Conservation (phyloP, 2,797 vertebrate species). For the Manis crassicaudata region DNA sequence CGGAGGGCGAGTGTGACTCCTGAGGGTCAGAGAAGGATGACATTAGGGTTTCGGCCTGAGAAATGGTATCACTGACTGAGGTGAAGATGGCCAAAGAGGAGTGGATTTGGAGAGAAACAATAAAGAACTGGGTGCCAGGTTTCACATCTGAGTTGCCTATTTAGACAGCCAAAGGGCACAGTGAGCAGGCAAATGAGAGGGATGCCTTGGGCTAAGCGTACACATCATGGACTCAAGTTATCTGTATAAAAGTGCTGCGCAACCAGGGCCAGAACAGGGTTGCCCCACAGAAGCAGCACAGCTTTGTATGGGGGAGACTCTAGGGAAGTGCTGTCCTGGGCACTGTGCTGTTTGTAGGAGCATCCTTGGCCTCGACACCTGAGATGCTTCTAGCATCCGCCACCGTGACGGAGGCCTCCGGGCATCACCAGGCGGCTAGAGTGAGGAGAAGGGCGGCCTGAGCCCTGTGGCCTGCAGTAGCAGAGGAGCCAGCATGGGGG, state of each 20-base stretch:
- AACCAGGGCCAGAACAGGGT: too few relatives aligned
- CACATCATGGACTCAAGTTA: background rate
- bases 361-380: background rate
- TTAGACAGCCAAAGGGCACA: background rate
- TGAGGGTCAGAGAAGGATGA: background rate
- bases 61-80: background rate
- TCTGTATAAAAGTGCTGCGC: background rate
- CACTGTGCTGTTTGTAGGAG: fast-evolving
- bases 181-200: background rate
- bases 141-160: background rate
- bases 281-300: too few relatives aligned
- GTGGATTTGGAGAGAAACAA: background rate
- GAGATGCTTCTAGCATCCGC: background rate
- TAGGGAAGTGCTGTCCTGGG: background rate
- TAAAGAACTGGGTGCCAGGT: background rate
- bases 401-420: background rate
- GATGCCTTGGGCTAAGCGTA: background rate
- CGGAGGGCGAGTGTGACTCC: background rate
- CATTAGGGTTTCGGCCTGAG: background rate
- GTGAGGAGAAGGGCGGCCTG: background rate
- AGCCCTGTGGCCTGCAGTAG: fast-evolving
- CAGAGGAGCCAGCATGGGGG: fast-evolving
- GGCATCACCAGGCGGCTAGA: background rate
- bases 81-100: background rate
- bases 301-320: fast-evolving